Evolutionary conservation across 2,888 invertebrate species (phyloP), one percentile per base, ranked within the genome.

Genomic region (Conomelus anceps): DNA sequence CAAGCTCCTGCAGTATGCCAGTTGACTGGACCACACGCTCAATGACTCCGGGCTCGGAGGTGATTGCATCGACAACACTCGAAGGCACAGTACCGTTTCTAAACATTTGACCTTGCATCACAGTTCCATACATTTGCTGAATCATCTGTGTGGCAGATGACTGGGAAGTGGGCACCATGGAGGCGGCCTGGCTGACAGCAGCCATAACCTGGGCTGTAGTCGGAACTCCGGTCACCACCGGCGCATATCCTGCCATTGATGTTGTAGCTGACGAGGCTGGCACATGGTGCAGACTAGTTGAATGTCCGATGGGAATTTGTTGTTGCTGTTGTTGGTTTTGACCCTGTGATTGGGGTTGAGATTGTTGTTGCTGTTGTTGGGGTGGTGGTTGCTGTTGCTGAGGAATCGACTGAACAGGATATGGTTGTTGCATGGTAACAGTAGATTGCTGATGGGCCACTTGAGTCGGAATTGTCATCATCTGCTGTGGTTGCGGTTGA

Each of bases 311-410:
- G 89, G 91, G 91, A 22, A 87, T 89, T 88, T 91, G 91, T 63
- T 90, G 90, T 85, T 91, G 91, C 86, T 89, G 90, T 87, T 91
- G 91, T 87, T 91, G 91, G 24, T 91, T 88, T 34, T 89, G 90
- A 20, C 90, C 91, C 23, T 90, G 91, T 63, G 90, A 90, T n/a
- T 88, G 26, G 88, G 90, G 91, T 85, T 91, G 91, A n/a, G 90
- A 90, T 26, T 94, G 94, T 91, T 94, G 93, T 90, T 93, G 92
- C 1, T 94, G 93, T 90, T 93, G 93, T 93, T 94, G 94, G 91
- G 94, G 92, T 90, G 94, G 94, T 92, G 94, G 91, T 22, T 92
- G 92, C 17, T 92, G 91, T 88, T 91, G 22, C 92, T 92, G 88
- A 92, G 92, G 89, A 92, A 92, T 89, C 91, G 92, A 34, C 90